Evolutionary conservation across 1,140 invertebrate genomes (phyloP), one percentile per base, ranked within the genome.

Genomic region (Carposina sasakii): DNA sequence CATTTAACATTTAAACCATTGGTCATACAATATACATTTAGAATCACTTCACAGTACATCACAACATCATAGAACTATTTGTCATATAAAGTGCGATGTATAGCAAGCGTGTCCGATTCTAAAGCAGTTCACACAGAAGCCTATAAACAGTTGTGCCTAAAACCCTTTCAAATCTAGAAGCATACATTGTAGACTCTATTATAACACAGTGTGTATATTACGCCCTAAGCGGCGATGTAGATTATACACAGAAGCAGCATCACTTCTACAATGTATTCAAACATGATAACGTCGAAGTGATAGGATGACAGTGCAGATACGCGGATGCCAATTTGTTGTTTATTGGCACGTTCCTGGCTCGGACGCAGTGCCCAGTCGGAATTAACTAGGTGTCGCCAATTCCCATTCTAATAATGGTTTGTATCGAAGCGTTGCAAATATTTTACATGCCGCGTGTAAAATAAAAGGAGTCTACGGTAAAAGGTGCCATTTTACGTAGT

Each of bases 351-450:
- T n/a, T n/a, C n/a, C n/a, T n/a, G n/a, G n/a, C n/a, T n/a, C n/a
- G n/a, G n/a, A n/a, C n/a, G 31, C 31, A 8, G 13, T 10, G 31
- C 12, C 12, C 24, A 12, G 31, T 10, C 5, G 3, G 13, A 33
- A n/a, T n/a, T n/a, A 33, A 33, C 31, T 33, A 15, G 13, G 31
- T 33, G 31, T n/a, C 8, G 15, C n/a, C 31, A 33, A n/a, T n/a
- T 15, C 8, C 48, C 61, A 67, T 49, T 63, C 58, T 67, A 67
- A 44, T 40, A 68, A 63, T 63, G 61, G 54, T 56, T 44, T 55
- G 51, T n/a, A 26, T 50, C 42, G 30, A 70, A 71, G 58, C 63
- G 54, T 61, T 64, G 66, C 60, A 68, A 55, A 56, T 48, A 61
- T 34, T 41, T 36, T 36, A 52, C 65, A 74, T 69, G 70, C 69